A percentile compares a stretch with the other conserved stretches of the same genome.
Evolutionary conservation across 2,113 vertebrate species (phyloP).

Genomic region (Chrysochloris asiatica): DNA sequence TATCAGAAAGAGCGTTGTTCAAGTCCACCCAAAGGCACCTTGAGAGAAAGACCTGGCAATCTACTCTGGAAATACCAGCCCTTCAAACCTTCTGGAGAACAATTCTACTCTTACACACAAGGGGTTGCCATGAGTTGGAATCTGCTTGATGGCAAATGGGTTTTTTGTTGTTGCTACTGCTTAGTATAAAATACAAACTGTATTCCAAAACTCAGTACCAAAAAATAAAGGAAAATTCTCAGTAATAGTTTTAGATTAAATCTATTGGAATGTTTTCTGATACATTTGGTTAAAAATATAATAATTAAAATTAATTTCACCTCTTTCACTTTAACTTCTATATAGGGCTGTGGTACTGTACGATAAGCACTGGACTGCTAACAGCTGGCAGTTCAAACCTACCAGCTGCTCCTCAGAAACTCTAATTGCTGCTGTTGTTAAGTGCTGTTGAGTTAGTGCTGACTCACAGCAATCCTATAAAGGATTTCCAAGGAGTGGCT

Average conservation of each 20-base stretch:
- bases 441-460: too few relatives aligned
- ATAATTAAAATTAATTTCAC: slow-evolving; percentile 16
- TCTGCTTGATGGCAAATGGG: background rate
- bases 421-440: too few relatives aligned
- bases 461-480: too few relatives aligned
- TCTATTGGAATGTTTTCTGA: background rate
- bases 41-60: background rate
- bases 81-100: too few relatives aligned
- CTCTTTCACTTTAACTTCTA: slow-evolving; percentile 4
- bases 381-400: too few relatives aligned
- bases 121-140: background rate
- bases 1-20: background rate
- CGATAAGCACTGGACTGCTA: too few relatives aligned
- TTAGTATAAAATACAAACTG: background rate
- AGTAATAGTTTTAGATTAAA: background rate
- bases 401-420: too few relatives aligned
- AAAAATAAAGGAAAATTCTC: slow-evolving; percentile 8
- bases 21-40: background rate
- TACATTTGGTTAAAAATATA: slow-evolving; percentile 2
- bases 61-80: background rate
- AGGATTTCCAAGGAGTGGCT: too few relatives aligned
- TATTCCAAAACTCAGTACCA: slow-evolving; percentile 22
- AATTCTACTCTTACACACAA: background rate
- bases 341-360: too few relatives aligned
- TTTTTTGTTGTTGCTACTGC: background rate